phyloP scores from a whole-genome alignment of 1,140 invertebrate genomes.

The Orchestia grillus region DNA sequence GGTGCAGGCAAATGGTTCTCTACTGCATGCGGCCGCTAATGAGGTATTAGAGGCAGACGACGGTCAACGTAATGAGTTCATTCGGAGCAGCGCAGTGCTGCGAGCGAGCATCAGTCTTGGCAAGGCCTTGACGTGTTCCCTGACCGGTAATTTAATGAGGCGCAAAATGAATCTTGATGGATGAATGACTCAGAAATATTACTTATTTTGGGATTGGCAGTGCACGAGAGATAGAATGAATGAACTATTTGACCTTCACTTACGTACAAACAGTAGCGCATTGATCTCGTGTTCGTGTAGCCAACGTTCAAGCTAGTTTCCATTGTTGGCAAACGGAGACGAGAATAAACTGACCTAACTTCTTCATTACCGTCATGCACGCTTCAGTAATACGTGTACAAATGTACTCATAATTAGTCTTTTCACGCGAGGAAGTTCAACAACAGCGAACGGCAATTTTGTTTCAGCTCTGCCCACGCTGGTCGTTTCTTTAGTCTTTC shows the following conservation, averaged over 20 bases:
- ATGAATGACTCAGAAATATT: neutral
- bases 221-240: neutral
- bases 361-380: neutral
- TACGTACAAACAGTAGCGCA: neutral
- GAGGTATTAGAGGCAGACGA: constrained; percentile 25
- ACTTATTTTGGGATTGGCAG: neutral
- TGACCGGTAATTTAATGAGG: neutral
- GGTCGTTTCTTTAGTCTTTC: neutral
- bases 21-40: constrained; percentile 4
- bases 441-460: neutral
- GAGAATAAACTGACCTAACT: neutral
- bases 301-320: neutral
- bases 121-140: neutral
- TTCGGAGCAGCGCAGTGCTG: neutral
- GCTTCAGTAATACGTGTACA: neutral
- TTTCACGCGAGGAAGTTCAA: neutral
- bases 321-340: neutral
- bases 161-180: neutral
- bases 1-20: constrained; percentile 30
- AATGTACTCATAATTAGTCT: neutral
- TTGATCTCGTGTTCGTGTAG: neutral
- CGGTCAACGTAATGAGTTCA: constrained; percentile 46
- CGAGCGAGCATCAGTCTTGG: neutral
- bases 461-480: neutral
- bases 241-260: neutral